Evolutionary conservation across 2,888 invertebrate genomes (phyloP), one percentile per base, ranked within the genome.

Genomic region (Cephus sareptanus): DNA sequence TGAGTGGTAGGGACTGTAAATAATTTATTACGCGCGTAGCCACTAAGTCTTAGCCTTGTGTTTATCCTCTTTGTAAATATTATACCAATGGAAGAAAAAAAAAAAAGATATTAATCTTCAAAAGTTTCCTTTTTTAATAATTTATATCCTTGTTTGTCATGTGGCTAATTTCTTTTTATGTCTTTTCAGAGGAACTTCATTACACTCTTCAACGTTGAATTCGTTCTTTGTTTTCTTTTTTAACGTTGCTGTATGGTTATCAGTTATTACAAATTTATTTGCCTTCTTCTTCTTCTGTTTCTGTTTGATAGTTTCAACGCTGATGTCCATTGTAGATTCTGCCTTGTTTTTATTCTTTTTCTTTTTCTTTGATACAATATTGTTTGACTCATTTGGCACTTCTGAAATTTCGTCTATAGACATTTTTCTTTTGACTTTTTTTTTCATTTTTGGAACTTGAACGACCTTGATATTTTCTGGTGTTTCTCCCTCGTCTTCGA

Each of bases 11-110:
- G 84, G 82, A 77, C 82, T 84, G 82, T 76, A 78, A 81, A 81
- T 83, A 84, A 87, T 83, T 83, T 83, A 84, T 82, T 81, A 75
- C 80, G 81, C 40, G 75, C 75, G 75, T 71, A 33, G 71, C 15
- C 71, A 33, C 71, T 71, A 71, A 31, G 33, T 71, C 30, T 71
- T 30, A 13, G 71, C 31, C 11, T 31, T 33, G 71, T 71, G 68
- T 76, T 82, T 83, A 77, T 81, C 75, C 80, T 85, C 82, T 85
- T 82, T 86, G 87, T 87, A 86, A 86, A 87, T 87, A 82, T 82
- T 80, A 81, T 83, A 83, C 79, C 23, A 56, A 56, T 56, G 40
- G 40, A 56, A 83, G 75, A 83, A 81, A 78, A 4, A 77, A 4
- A 77, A 70, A 74, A 82, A 70, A 73, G 82, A 80, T 79, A 78